Percentiles rank a stretch among this genome's conserved stretches.
Conservation (phyloP, 2,888 invertebrate genomes). For the Machimus atricapillus region DNA sequence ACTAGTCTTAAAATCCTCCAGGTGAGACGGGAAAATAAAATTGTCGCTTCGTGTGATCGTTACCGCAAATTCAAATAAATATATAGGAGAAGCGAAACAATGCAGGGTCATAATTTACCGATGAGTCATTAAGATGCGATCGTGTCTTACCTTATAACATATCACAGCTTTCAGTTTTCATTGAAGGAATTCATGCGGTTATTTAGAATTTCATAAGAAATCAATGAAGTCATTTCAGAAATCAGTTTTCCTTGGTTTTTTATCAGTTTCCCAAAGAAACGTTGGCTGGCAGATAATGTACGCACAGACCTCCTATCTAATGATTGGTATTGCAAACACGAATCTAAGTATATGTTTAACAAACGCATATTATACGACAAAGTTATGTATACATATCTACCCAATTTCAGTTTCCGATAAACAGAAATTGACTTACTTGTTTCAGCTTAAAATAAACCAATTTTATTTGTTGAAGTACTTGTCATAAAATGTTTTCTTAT, state of each 20-base stretch:
- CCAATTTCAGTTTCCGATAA: not conserved
- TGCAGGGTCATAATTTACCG: not conserved
- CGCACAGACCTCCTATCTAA: not conserved
- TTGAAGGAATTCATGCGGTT: not conserved
- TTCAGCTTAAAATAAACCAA: not conserved
- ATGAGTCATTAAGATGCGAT: not conserved
- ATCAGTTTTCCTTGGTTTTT: not conserved
- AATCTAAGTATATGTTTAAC: not conserved
- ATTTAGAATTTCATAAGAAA: not conserved
- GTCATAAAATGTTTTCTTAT: not conserved
- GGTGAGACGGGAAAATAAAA: conserved; percentile 51
- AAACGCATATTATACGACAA: not conserved
- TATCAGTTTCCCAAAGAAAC: not conserved
- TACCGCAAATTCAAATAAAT: not conserved
- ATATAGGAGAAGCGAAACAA: not conserved
- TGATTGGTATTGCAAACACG: not conserved
- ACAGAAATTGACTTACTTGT: not conserved
- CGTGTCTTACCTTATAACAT: not conserved
- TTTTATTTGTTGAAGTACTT: not conserved
- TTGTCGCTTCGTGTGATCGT: not conserved
- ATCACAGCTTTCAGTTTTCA: not conserved
- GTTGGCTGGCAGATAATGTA: not conserved
- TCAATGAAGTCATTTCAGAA: not conserved
- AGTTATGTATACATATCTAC: not conserved
- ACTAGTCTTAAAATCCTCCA: conserved; percentile 55